phyloP scores from a whole-genome alignment of 2,113 vertebrate species.

The Cyprinodon tularosa region DNA sequence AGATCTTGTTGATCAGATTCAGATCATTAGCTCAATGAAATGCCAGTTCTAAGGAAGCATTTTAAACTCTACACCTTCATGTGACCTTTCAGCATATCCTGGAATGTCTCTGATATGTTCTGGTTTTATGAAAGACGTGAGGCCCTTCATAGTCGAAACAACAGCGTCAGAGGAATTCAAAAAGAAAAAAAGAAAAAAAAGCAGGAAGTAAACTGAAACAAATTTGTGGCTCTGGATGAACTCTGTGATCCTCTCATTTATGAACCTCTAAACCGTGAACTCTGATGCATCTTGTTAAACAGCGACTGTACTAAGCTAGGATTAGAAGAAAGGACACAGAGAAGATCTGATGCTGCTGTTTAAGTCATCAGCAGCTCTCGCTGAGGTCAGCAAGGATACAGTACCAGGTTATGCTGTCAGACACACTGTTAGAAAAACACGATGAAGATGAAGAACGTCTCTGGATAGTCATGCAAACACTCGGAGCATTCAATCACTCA shows the following conservation, averaged over 20 bases:
- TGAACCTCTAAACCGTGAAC: slow-evolving; percentile 1
- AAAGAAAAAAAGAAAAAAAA: slow-evolving; percentile 14
- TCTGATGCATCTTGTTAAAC: slow-evolving; percentile 3
- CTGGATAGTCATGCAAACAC: slow-evolving; percentile 39
- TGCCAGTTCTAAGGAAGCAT: slow-evolving; percentile 33
- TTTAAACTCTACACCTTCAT: slow-evolving; percentile 34
- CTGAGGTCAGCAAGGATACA: slow-evolving; percentile 61
- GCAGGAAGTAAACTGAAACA: not conserved
- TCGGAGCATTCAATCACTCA: slow-evolving; percentile 46
- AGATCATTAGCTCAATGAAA: too few species aligned
- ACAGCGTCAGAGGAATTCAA: slow-evolving; percentile 24
- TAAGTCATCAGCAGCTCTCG: slow-evolving; percentile 53
- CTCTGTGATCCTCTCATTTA: slow-evolving; percentile 6
- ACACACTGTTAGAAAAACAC: slow-evolving; percentile 58
- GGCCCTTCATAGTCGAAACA: slow-evolving; percentile 31
- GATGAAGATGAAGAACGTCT: slow-evolving; percentile 57
- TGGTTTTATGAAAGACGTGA: slow-evolving; percentile 30
- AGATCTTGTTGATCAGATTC: too few species aligned
- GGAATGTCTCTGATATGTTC: slow-evolving; percentile 69
- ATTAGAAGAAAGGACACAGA: slow-evolving; percentile 22
- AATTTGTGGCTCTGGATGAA: slow-evolving; percentile 39
- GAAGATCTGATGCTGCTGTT: slow-evolving; percentile 44
- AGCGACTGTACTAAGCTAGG: slow-evolving; percentile 1
- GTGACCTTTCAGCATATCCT: slow-evolving; percentile 47
- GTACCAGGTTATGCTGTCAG: slow-evolving; percentile 64